phyloP scores from a whole-genome alignment of 2,797 vertebrate species.

The Spheniscus humboldti region DNA sequence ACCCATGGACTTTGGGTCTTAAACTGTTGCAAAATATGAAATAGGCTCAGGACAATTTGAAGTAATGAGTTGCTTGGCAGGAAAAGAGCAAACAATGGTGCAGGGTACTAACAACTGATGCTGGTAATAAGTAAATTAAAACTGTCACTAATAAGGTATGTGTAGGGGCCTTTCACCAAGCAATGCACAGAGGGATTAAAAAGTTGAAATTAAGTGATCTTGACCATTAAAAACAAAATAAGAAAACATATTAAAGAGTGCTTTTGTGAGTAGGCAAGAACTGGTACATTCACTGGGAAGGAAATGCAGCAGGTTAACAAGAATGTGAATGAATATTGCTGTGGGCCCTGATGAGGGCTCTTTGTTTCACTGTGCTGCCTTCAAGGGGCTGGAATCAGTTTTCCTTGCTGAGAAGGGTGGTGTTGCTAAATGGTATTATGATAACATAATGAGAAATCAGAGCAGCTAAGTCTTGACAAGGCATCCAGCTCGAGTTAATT shows the following conservation, averaged over 20 bases:
- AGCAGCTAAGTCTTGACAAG: slow-evolving; percentile 34
- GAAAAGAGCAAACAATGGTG: background rate
- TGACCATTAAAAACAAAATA: background rate
- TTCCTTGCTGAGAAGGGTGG: background rate
- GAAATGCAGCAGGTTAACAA: background rate
- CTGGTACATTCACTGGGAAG: background rate
- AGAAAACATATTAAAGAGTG: background rate
- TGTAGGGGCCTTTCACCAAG: background rate
- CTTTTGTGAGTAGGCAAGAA: background rate
- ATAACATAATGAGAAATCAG: slow-evolving; percentile 55
- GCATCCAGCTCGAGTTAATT: slow-evolving; percentile 4
- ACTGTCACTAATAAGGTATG: background rate
- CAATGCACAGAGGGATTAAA: background rate
- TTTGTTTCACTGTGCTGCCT: background rate
- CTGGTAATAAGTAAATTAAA: background rate
- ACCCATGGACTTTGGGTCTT: background rate
- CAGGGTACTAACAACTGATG: background rate
- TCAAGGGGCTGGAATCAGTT: background rate
- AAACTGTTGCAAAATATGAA: background rate
- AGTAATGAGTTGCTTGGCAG: background rate
- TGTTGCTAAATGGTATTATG: slow-evolving; percentile 41
- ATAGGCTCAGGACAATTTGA: background rate
- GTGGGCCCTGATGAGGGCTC: background rate
- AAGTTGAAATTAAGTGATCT: background rate
- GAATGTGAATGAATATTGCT: background rate